Percentiles rank a stretch among this genome's conserved stretches.
Evolutionary conservation across 2,797 vertebrate species (phyloP).

Genomic region (Myotis planiceps): DNA sequence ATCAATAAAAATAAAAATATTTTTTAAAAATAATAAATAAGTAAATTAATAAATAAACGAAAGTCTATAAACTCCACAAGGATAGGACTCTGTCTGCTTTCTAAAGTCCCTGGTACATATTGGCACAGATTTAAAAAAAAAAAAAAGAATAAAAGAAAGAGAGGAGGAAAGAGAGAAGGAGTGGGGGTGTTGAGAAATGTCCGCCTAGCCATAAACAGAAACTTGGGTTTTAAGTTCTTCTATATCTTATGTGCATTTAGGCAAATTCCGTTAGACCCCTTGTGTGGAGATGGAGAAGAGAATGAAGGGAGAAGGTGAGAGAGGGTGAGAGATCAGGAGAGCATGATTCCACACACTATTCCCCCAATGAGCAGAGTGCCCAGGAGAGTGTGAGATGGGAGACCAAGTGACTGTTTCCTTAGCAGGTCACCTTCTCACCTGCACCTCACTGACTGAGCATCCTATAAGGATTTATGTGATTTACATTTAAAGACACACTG

Average conservation of each 20-base stretch:
- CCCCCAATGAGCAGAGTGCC: not conserved
- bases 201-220: not conserved
- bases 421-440: not conserved
- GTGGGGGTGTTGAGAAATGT: not conserved
- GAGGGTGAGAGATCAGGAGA: not conserved
- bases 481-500: not conserved
- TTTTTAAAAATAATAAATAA: too few species aligned
- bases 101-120: not conserved
- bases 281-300: too few species aligned
- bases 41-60: too few species aligned
- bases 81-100: not conserved
- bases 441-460: not conserved
- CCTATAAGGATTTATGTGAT: not conserved
- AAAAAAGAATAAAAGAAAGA: not conserved
- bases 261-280: not conserved
- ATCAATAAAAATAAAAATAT: too few species aligned
- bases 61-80: too few species aligned
- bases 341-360: not conserved
- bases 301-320: not conserved
- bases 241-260: not conserved
- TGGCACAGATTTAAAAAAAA: not conserved
- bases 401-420: not conserved
- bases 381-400: not conserved
- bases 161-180: rapidly evolving
- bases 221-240: not conserved